Evolutionary conservation across 2,113 vertebrate species (phyloP).

Genomic region (Microcebus jonahi): DNA sequence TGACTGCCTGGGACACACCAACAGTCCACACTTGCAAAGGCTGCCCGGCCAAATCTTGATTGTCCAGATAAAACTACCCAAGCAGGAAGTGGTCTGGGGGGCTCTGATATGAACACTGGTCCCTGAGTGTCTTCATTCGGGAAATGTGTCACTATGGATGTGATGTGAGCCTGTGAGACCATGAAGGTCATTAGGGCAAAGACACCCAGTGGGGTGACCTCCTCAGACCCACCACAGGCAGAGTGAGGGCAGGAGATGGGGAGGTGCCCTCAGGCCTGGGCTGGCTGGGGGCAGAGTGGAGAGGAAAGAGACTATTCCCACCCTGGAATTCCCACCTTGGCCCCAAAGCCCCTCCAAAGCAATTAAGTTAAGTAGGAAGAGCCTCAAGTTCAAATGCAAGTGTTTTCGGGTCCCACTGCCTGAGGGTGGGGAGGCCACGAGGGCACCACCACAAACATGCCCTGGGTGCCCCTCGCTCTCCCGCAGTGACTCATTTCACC

Average conservation of each 20-base stretch:
- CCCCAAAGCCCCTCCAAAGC: neutral
- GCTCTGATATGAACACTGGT: too few species aligned
- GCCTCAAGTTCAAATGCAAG: neutral
- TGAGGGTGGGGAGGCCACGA: neutral
- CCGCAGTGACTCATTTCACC: neutral
- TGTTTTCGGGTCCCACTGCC: neutral
- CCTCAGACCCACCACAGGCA: neutral
- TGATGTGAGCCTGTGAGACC: neutral
- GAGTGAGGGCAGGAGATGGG: neutral
- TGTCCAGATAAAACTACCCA: neutral
- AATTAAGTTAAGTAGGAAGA: neutral
- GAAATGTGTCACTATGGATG: neutral
- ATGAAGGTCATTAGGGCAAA: neutral
- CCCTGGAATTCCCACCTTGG: neutral
- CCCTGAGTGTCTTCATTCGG: neutral
- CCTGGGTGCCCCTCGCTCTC: neutral
- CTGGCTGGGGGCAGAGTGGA: neutral
- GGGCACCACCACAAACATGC: too few species aligned
- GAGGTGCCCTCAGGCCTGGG: neutral
- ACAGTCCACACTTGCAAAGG: neutral
- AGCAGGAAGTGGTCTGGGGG: neutral
- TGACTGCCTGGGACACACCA: too few species aligned
- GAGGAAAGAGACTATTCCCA: neutral
- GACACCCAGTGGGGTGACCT: neutral
- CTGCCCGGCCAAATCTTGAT: neutral